Evolutionary conservation across 2,113 vertebrate genomes (phyloP).

Genomic region (Cryptomyrus ogoouensis): DNA sequence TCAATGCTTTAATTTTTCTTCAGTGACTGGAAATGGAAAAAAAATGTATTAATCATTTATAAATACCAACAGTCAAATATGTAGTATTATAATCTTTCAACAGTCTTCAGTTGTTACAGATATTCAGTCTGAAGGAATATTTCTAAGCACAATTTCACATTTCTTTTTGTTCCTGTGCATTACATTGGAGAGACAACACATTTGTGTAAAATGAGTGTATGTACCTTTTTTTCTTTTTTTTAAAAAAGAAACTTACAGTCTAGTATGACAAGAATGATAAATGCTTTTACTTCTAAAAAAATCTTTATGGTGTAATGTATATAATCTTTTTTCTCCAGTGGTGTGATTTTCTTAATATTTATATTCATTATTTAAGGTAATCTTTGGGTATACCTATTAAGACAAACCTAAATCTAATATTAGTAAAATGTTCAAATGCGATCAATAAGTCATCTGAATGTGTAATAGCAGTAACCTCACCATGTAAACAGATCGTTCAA

Average conservation of each 20-base stretch:
- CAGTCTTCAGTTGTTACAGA: not conserved
- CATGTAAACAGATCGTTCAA: not conserved
- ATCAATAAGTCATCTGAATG: not conserved
- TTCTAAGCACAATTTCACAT: not conserved
- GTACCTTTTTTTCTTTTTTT: not conserved
- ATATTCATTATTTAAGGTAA: not conserved
- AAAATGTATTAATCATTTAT: not conserved
- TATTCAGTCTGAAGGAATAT: not conserved
- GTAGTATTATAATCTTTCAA: not conserved
- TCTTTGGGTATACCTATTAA: not conserved
- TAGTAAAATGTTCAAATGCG: not conserved
- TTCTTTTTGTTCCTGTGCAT: not conserved
- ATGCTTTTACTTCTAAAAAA: not conserved
- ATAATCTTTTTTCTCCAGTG: not conserved
- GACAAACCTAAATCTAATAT: not conserved
- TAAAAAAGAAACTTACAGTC: not conserved
- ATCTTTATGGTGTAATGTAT: not conserved
- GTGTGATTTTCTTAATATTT: not conserved
- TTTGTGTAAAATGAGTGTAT: not conserved
- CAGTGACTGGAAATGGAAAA: not conserved
- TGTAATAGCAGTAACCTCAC: not conserved
- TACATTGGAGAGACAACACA: not conserved
- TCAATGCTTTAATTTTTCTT: not conserved
- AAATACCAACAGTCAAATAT: not conserved
- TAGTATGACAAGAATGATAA: not conserved